Conservation (phyloP, 2,113 vertebrate genomes). For the Grantiella picta region DNA sequence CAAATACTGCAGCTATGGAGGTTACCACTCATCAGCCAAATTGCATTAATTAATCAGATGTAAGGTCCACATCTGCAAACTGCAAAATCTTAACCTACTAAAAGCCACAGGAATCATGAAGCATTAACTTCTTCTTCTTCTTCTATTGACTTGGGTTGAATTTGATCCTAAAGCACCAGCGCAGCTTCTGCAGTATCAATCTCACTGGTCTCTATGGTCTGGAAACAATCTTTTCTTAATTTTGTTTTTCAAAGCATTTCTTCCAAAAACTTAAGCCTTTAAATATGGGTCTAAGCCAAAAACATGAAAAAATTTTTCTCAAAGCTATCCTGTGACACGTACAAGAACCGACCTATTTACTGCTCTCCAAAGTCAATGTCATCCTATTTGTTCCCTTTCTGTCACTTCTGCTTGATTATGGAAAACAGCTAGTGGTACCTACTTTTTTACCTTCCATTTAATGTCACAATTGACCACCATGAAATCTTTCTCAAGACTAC, state of each 20-base stretch:
- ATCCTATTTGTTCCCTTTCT: conserved; percentile 14
- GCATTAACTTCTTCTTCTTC: background rate
- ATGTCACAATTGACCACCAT: conserved; percentile 73
- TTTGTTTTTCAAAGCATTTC: background rate
- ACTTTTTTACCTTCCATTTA: conserved; percentile 53
- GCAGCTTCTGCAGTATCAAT: background rate
- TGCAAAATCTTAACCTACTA: background rate
- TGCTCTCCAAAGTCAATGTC: conserved; percentile 34
- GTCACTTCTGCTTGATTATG: conserved; percentile 35
- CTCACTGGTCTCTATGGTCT: background rate
- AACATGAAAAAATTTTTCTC: background rate
- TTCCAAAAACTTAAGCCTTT: background rate
- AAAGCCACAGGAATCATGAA: background rate
- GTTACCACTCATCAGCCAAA: background rate
- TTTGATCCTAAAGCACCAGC: background rate
- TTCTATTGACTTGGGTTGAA: background rate
- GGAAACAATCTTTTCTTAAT: background rate
- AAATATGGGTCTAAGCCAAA: background rate
- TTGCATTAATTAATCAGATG: background rate
- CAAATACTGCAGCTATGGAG: background rate
- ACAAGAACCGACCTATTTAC: conserved; percentile 46
- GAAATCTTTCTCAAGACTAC: conserved; percentile 79
- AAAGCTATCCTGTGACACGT: conserved; percentile 34
- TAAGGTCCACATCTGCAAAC: background rate
- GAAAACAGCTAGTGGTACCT: background rate